Evolutionary conservation across 2,888 invertebrate species (phyloP).

Genomic region (Rosalia funebris): DNA sequence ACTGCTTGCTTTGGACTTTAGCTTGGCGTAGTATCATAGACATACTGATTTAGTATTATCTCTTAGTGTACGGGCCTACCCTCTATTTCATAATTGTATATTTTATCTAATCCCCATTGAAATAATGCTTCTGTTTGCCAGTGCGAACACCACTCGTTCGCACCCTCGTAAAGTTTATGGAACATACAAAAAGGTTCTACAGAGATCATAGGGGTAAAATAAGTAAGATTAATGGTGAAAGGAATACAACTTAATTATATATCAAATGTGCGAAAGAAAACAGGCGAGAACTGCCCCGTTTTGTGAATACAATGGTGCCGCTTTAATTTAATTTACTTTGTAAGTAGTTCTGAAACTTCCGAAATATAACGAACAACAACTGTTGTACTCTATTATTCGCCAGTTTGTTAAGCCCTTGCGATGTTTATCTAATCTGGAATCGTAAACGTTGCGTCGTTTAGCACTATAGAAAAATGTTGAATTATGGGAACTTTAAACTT

Average conservation of each 20-base stretch:
- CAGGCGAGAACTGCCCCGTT: neutral
- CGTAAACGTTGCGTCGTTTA: too few species aligned
- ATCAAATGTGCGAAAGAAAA: neutral
- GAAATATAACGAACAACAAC: neutral
- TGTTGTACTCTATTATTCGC: neutral
- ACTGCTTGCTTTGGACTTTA: neutral
- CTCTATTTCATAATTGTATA: neutral
- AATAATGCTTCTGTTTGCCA: neutral
- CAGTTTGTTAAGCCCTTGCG: neutral
- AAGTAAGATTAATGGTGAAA: conserved; percentile 1
- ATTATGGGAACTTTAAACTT: too few species aligned
- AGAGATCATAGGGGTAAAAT: neutral
- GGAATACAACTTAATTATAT: conserved; percentile 1
- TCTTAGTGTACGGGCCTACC: neutral
- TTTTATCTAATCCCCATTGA: conserved; percentile 2
- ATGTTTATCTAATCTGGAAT: neutral
- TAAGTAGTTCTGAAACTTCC: neutral
- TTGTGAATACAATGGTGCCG: neutral
- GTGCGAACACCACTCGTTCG: neutral
- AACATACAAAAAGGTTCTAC: neutral
- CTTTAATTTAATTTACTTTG: neutral
- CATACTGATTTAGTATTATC: neutral
- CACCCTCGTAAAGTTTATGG: neutral
- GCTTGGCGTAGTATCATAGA: neutral
- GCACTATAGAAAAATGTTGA: too few species aligned